Conservation (phyloP, 37 sponge, comb jelly and placozoan genomes). For the Diacarnus erythraeanus region DNA sequence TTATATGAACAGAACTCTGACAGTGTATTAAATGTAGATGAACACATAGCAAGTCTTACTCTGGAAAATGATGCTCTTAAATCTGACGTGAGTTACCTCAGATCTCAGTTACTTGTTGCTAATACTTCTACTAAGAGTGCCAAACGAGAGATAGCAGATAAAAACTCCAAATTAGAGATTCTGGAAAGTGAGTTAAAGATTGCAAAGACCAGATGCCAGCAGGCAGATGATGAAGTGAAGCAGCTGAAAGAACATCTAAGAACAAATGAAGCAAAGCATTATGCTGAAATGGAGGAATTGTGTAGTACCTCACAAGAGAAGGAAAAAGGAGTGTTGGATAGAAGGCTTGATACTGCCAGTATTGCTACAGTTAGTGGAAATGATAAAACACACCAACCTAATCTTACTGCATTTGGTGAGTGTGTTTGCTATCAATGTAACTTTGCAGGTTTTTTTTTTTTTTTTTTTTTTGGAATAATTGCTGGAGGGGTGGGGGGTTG, state of each 20-base stretch:
- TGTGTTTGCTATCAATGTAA: too few species aligned
- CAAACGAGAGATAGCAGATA: slow-evolving; percentile 40
- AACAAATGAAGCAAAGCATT: slow-evolving; percentile 15
- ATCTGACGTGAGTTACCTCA: slow-evolving; percentile 22
- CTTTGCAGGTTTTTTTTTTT: too few species aligned
- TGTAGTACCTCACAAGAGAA: neutral
- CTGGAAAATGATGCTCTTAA: slow-evolving; percentile 34
- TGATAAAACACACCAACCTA: slow-evolving; percentile 14
- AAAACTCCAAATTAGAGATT: slow-evolving; percentile 41
- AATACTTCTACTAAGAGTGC: slow-evolving; percentile 32
- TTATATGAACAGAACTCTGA: neutral
- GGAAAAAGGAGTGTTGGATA: neutral
- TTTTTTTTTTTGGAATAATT: too few species aligned
- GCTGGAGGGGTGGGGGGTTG: too few species aligned
- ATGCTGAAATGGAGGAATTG: slow-evolving; percentile 14
- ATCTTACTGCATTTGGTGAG: neutral
- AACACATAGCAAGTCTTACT: slow-evolving; percentile 16
- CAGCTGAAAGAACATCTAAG: slow-evolving; percentile 42
- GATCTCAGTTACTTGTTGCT: slow-evolving; percentile 28
- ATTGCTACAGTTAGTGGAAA: slow-evolving; percentile 21
- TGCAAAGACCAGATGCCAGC: slow-evolving; percentile 9
- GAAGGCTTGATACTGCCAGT: slow-evolving; percentile 20
- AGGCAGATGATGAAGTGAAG: slow-evolving; percentile 31
- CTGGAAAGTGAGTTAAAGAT: slow-evolving; percentile 46
- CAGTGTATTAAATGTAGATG: neutral